Percentiles rank a stretch among this genome's conserved stretches.
These are phyloP conservation scores for Isurus oxyrinchus DNA, from an alignment of 2,113 vertebrate species.

Conservation along the genomic window DNA sequence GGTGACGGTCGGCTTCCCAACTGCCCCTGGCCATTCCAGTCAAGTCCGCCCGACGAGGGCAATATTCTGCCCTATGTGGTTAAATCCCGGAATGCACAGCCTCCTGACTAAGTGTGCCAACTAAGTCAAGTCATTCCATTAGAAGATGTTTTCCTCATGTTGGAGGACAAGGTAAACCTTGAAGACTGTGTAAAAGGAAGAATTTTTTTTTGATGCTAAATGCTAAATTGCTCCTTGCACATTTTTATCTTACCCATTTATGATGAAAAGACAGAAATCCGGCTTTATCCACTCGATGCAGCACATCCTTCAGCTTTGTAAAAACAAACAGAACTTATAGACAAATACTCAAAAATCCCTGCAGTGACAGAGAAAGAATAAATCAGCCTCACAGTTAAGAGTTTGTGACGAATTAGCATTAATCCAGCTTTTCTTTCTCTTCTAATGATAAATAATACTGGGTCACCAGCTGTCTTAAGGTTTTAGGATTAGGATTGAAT, in stretches of 20 bases:
- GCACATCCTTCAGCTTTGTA: background rate
- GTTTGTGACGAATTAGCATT: background rate
- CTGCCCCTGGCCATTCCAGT: too few relatives aligned
- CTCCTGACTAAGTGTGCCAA: background rate
- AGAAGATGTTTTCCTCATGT: background rate
- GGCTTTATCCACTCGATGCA: background rate
- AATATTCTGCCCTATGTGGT: background rate
- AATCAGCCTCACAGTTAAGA: background rate
- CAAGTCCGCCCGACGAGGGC: too few relatives aligned
- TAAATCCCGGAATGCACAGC: background rate
- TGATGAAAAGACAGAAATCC: background rate
- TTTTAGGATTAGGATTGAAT: background rate
- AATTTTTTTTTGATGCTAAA: background rate
- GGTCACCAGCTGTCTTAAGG: background rate
- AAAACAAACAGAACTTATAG: background rate
- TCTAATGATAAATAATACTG: background rate
- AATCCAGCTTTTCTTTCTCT: background rate
- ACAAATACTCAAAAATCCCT: background rate
- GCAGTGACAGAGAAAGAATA: background rate
- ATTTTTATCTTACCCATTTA: background rate
- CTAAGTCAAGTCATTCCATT: background rate
- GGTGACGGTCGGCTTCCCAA: too few relatives aligned
- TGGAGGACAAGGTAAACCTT: background rate
- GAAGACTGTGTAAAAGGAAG: background rate
- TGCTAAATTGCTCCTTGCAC: background rate